A percentile compares a stretch with the other conserved stretches of the same genome.
phyloP scores from a whole-genome alignment of 2,113 vertebrate species.

The Gavia stellata region DNA sequence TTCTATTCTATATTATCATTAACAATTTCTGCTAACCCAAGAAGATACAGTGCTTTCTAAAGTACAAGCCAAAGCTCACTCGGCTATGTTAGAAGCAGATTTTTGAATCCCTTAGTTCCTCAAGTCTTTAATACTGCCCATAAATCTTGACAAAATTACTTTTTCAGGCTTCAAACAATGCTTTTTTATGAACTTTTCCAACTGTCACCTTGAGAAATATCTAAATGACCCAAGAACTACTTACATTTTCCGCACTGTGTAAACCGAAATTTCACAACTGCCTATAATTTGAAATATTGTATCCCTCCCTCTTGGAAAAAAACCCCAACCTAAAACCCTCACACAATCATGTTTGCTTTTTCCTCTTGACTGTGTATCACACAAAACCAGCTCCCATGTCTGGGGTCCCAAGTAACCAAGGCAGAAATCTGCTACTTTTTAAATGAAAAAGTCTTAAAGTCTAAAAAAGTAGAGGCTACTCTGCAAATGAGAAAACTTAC shows the following conservation, averaged over 20 bases:
- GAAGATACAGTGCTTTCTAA: conserved; percentile 25
- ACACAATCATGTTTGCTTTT: background rate
- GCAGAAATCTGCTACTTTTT: background rate
- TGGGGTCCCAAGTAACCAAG: background rate
- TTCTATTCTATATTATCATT: conserved; percentile 40
- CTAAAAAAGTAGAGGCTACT: background rate
- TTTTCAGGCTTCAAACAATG: conserved; percentile 51
- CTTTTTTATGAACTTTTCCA: conserved; percentile 61
- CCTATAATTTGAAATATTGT: conserved; percentile 43
- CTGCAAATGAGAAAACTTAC: background rate
- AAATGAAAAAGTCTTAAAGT: background rate
- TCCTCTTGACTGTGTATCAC: background rate
- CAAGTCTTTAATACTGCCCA: conserved; percentile 49
- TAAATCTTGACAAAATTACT: conserved; percentile 59
- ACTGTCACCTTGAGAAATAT: conserved; percentile 52
- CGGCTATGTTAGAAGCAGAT: conserved; percentile 34
- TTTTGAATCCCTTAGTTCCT: conserved; percentile 62
- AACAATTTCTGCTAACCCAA: conserved; percentile 60
- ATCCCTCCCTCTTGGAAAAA: background rate
- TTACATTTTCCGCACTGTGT: conserved; percentile 38
- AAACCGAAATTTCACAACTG: conserved; percentile 50
- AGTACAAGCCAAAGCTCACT: conserved; percentile 31
- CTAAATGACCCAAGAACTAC: conserved; percentile 51
- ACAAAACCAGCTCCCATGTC: conserved; percentile 2
- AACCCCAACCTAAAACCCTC: background rate